A percentile compares a stretch with the other conserved stretches of the same genome.
Conservation (phyloP, 1,140 invertebrate species). For the Pogonognathellus flavescens region DNA sequence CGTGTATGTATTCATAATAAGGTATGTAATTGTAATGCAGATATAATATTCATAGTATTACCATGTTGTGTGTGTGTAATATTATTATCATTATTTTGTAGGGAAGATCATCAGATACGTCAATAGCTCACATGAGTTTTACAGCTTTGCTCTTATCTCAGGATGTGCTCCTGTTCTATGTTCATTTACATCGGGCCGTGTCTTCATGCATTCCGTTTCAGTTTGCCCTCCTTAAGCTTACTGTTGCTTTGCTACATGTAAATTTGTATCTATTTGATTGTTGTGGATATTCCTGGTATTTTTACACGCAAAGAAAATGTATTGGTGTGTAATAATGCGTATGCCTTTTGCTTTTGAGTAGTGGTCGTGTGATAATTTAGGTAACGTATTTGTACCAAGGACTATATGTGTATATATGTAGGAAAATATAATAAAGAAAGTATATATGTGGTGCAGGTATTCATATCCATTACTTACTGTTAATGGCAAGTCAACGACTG, state of each 20-base stretch:
- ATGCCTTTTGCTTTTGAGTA: too few species aligned
- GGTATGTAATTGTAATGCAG: background rate
- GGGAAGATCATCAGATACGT: slow-evolving; percentile 43
- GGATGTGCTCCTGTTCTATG: slow-evolving; percentile 43
- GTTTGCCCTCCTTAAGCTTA: background rate
- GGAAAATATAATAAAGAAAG: background rate
- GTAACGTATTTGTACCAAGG: slow-evolving; percentile 4
- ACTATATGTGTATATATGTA: background rate
- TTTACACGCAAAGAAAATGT: background rate
- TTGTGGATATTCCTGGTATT: too few species aligned
- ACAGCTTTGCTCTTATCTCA: slow-evolving; percentile 39
- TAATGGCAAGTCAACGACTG: slow-evolving; percentile 18
- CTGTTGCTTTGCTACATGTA: too few species aligned
- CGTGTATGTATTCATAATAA: too few species aligned
- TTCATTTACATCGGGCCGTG: slow-evolving; percentile 28
- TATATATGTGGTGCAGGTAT: background rate
- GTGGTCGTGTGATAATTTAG: too few species aligned
- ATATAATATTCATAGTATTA: too few species aligned
- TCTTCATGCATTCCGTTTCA: slow-evolving; percentile 27
- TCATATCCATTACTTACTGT: slow-evolving; percentile 15
- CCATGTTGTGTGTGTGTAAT: too few species aligned
- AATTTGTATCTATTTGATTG: too few species aligned
- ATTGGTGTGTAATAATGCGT: background rate
- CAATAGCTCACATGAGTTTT: slow-evolving; percentile 37
- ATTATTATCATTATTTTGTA: background rate